phyloP scores from a whole-genome alignment of 2,888 invertebrate species.

The Polydrusus pterygomalis region DNA sequence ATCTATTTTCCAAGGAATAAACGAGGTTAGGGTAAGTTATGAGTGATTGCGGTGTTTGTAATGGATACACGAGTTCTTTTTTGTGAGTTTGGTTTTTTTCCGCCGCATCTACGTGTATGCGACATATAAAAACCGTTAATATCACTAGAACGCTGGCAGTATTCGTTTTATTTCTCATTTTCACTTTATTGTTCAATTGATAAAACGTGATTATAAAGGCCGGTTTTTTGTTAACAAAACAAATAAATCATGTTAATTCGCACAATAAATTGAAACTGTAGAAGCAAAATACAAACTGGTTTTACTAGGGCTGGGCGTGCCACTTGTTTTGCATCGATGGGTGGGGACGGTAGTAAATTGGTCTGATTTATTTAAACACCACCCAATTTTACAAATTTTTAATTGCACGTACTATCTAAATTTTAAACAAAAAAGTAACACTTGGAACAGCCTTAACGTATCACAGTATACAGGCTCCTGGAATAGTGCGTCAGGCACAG shows the following conservation, averaged over 20 bases:
- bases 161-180: background rate
- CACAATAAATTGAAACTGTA: too few species aligned
- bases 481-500: too few species aligned
- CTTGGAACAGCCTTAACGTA: too few species aligned
- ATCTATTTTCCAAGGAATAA: background rate
- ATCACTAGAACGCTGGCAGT: background rate
- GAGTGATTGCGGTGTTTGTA: background rate
- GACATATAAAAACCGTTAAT: background rate
- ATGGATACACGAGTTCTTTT: constrained; percentile 2
- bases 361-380: background rate
- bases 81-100: background rate
- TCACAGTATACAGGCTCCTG: too few species aligned
- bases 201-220: background rate
- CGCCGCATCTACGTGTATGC: background rate
- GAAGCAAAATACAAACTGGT: constrained; percentile 2
- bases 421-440: too few species aligned
- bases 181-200: background rate
- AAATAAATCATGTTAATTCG: constrained; percentile 7
- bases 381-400: too few species aligned
- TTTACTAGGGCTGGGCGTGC: background rate
- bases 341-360: background rate
- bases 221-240: background rate
- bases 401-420: too few species aligned
- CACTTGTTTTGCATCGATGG: background rate
- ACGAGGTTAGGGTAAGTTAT: background rate